These are phyloP conservation scores for Phenacoccus solenopsis DNA, from an alignment of 1,140 invertebrate genomes.

Conservation along the genomic window DNA sequence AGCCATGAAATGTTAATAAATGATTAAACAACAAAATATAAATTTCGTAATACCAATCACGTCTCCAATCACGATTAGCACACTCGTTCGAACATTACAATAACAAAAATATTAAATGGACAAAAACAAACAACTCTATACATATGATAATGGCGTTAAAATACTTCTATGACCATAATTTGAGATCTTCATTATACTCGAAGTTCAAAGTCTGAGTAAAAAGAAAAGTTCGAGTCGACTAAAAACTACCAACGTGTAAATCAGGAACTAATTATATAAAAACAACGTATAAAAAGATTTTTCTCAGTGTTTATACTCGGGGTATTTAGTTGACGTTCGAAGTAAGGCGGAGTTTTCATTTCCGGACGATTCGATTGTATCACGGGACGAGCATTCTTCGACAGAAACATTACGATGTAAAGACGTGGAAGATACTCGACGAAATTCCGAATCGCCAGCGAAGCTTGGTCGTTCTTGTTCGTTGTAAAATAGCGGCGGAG, in stretches of 20 bases:
- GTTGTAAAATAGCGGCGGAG: not conserved
- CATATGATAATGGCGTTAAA: not conserved
- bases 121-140: not conserved
- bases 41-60: too few relatives aligned
- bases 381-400: constrained; percentile 13
- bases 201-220: not conserved
- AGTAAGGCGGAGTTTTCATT: constrained; percentile 18
- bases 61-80: too few relatives aligned
- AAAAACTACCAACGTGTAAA: not conserved
- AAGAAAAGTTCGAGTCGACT: not conserved
- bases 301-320: constrained; percentile 17
- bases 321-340: constrained; percentile 6
- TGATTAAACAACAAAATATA: too few relatives aligned
- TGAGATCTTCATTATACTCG: not conserved
- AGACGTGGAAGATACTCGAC: not conserved
- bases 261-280: not conserved
- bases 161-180: not conserved
- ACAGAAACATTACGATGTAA: constrained; percentile 14
- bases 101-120: not conserved
- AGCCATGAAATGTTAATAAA: too few relatives aligned
- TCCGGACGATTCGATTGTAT: constrained; percentile 18
- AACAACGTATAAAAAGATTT: not conserved
- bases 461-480: constrained; percentile 5
- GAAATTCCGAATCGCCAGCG: not conserved
- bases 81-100: not conserved